These are phyloP conservation scores for Phalangium opilio DNA, from an alignment of 2,888 invertebrate genomes.

Conservation along the genomic window DNA sequence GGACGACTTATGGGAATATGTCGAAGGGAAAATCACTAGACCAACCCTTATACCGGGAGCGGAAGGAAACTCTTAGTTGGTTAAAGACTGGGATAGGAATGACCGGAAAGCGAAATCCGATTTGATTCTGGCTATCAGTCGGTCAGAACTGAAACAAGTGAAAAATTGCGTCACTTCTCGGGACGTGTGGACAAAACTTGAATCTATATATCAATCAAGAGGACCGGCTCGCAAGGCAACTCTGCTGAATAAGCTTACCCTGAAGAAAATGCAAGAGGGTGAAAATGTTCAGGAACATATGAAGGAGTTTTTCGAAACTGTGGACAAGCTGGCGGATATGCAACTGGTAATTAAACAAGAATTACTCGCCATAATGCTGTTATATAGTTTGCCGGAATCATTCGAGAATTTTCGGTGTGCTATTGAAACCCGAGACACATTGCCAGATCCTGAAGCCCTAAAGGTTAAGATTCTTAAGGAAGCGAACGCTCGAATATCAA, in stretches of 20 bases:
- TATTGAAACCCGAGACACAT: not conserved
- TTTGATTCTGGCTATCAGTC: not conserved
- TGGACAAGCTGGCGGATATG: too few relatives aligned
- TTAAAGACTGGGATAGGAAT: not conserved
- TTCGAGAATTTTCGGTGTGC: not conserved
- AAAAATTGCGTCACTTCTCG: not conserved
- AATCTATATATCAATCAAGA: not conserved
- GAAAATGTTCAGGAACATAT: too few relatives aligned
- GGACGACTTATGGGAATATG: not conserved
- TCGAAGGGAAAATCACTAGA: not conserved
- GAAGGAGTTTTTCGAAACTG: too few relatives aligned
- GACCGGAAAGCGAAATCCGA: not conserved
- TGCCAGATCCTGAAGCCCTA: not conserved
- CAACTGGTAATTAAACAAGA: too few relatives aligned
- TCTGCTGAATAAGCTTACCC: too few relatives aligned
- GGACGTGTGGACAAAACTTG: not conserved
- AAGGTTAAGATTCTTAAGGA: not conserved
- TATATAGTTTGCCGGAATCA: not conserved
- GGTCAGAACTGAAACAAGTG: not conserved
- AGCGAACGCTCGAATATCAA: not conserved
- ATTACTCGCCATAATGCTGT: too few relatives aligned
- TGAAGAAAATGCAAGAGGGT: not conserved
- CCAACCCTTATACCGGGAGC: not conserved
- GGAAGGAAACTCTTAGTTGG: not conserved
- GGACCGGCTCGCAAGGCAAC: not conserved